Conservation (phyloP, 2,113 vertebrate species). For the Motacilla alba region DNA sequence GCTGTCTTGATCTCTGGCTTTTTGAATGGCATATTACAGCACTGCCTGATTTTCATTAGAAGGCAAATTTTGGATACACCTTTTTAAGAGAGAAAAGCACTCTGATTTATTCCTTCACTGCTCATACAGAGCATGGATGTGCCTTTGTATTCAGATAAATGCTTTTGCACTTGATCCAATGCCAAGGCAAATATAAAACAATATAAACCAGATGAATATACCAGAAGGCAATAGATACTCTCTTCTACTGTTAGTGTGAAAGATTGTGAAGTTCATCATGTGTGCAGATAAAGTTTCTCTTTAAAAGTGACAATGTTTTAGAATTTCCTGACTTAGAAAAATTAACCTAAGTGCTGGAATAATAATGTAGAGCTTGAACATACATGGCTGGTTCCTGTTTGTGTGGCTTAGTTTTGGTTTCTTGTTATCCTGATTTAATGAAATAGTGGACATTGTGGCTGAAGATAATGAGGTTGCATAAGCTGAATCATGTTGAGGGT, state of each 20-base stretch:
- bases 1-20: background rate
- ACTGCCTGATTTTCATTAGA: background rate
- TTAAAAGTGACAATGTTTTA: background rate
- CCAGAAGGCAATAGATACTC: background rate
- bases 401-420: background rate
- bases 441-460: background rate
- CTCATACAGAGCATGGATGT: background rate
- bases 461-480: background rate
- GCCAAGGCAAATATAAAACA: slow-evolving; percentile 47
- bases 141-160: slow-evolving; percentile 10
- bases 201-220: slow-evolving; percentile 28
- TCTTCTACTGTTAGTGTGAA: background rate
- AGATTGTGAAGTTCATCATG: background rate
- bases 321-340: background rate
- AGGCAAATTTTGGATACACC: background rate
- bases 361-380: background rate
- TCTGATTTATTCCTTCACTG: background rate
- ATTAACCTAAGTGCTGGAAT: background rate
- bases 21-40: background rate
- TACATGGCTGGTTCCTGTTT: background rate
- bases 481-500: background rate
- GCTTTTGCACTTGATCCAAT: slow-evolving; percentile 19
- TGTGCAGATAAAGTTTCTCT: background rate
- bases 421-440: background rate
- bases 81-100: background rate